Evolutionary conservation across 2,797 vertebrate species (phyloP).

Genomic region (Calcarius lapponicus): DNA sequence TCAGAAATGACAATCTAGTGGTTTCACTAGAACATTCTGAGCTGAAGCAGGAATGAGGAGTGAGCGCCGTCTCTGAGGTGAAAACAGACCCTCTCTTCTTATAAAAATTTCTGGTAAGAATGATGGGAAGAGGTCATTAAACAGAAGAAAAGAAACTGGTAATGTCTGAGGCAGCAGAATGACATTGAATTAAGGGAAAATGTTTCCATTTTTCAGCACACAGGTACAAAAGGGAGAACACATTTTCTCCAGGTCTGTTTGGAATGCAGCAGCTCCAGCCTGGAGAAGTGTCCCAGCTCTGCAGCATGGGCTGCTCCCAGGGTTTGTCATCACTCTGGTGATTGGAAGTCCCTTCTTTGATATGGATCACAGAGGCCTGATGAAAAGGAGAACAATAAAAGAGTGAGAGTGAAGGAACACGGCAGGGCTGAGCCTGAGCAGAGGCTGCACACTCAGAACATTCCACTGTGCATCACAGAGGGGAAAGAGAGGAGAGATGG

Average conservation of each 20-base stretch:
- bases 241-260: neutral
- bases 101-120: neutral
- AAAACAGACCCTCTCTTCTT: neutral
- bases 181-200: neutral
- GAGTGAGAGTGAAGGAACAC: neutral
- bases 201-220: neutral
- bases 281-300: neutral
- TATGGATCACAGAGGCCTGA: rapidly evolving
- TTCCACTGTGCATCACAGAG: rapidly evolving
- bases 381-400: neutral
- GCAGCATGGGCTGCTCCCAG: neutral
- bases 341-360: neutral
- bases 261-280: neutral
- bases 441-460: rapidly evolving
- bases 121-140: neutral
- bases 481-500: neutral
- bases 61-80: rapidly evolving
- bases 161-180: neutral
- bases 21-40: neutral
- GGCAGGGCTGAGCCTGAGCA: neutral
- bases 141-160: neutral
- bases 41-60: neutral
- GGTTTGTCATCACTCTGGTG: neutral
- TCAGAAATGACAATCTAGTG: neutral
- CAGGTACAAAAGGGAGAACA: neutral